Base-by-base conservation (phyloP, 2,888 invertebrate genomes). In the Caenorhabditis becei region DNA sequence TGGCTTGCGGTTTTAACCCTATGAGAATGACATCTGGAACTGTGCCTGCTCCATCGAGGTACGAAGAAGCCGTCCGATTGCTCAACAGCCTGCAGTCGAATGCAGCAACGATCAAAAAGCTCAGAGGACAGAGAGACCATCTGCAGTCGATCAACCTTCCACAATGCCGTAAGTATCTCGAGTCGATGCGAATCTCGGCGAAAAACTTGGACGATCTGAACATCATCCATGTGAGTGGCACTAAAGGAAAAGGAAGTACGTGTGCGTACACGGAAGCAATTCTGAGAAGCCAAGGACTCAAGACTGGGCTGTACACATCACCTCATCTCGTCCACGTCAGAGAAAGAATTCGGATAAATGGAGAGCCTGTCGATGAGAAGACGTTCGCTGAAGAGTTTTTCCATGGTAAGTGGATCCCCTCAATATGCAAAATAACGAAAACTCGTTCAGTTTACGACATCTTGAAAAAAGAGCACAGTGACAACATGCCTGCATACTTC, bases 231-330 rank as follows among this genome's bases (percentile, higher is more conserved):
- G 94, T 99, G 7, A 94, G 96, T 78, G 99, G 99, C 11, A 98
- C 98, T 0, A 99, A 99, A 92, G 99, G 98, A 65, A 99, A 99
- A 94, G 94, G 94, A 2, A 96, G 97, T 20, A 97, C 97, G 0
- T 97, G 97, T 91, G 96, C 97, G 0, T 94, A 96, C 92, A 94
- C 95, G 84, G 99, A 99, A 92, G 94, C 95, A 0, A 95, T 99
- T 80, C 93, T 99, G 11, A 94, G 96, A 0, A 92, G 94, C 26
- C 94, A 95, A 91, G 96, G 96, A 1, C 94, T 94, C 89, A 94
- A 94, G 89, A 98, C 97, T 0, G 98, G 98, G 7, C 95, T 99
- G 91, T 98, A 94, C 92, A 93, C 92, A 92, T 92, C 98, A 0
- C 99, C 99, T 0, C 99, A 99, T 92, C 92, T 99, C 78, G 93